phyloP scores from a whole-genome alignment of 1,140 invertebrate genomes.

The Drosophila sucinea region DNA sequence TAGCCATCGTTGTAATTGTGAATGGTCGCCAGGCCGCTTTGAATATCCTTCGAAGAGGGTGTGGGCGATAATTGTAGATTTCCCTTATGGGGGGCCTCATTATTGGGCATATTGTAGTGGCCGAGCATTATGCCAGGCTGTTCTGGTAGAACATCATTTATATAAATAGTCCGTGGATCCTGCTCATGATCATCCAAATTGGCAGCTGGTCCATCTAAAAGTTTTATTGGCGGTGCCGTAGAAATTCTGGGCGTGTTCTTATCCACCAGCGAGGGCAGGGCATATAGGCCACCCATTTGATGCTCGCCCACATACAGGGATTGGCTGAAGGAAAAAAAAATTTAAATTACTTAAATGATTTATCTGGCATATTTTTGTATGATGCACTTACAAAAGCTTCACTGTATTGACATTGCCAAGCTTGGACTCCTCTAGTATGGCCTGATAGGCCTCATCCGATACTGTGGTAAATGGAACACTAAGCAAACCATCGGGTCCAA shows the following conservation, averaged over 20 bases:
- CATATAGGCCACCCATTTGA: constrained; percentile 93
- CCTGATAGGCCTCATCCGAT: constrained; percentile 92
- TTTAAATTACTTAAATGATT: constrained; percentile 83
- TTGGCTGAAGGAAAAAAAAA: constrained; percentile 86
- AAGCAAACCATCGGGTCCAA: constrained; percentile 91
- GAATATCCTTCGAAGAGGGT: constrained; percentile 63
- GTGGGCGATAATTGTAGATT: constrained; percentile 71
- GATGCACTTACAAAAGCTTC: constrained; percentile 88
- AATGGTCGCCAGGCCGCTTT: constrained; percentile 71
- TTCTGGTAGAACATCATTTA: constrained; percentile 80
- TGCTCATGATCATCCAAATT: constrained; percentile 54
- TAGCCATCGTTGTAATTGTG: constrained; percentile 73
- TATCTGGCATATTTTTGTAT: background rate
- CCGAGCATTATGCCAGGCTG: constrained; percentile 85
- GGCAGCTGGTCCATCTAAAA: constrained; percentile 87
- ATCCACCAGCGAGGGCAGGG: constrained; percentile 95
- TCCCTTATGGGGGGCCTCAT: constrained; percentile 41
- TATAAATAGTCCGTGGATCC: constrained; percentile 72
- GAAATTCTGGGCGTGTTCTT: constrained; percentile 90
- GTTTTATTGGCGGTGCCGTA: constrained; percentile 85
- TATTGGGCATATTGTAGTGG: constrained; percentile 92
- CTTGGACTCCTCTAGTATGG: constrained; percentile 87
- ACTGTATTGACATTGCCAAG: constrained; percentile 87
- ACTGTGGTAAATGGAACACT: constrained; percentile 95
- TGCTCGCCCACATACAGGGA: constrained; percentile 97